Base-by-base conservation (phyloP, 2,888 invertebrate genomes). In the Drosophila mayaguana region DNA sequence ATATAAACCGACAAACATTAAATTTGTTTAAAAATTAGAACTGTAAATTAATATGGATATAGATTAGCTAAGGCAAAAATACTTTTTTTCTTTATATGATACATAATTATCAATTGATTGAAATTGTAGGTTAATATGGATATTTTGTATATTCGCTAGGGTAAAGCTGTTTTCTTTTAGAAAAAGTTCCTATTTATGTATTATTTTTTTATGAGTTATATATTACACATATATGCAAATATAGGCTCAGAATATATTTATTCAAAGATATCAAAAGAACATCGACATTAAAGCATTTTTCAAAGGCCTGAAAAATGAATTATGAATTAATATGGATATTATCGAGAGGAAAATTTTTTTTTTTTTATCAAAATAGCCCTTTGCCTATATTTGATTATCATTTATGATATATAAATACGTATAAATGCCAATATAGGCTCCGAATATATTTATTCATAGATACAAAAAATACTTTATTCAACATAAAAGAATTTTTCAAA, bases 1-100 rank as follows among this genome's bases (percentile, higher is more conserved):
- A 80, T 56, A 56, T 42, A 70, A 43, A 72, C 68, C 85, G 72
- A 61, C 62, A 48, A 54, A 16, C 18, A 34, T 6, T 50, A 14
- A 7, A 18, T 12, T 22, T 20, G 34, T 18, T 14, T 32, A 32
- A 1, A 32, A 12, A 2, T 42, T 32, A 1, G 7, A 45, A 22
- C 14, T 45, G 22, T 14, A 14, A 22, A 45, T 45, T 4, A 28
- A 28, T 40, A 20, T 12, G 12, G 43, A 20, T 42, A 11, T 20
- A 12, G 18, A 12, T 42, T 40, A 40, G n/a, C n/a, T n/a, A n/a
- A 9, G 40, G n/a, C 28, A 28, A 28, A 28, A 28, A 7, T 1
- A 8, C 8, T 28, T 28, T 6, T 28, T 28, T 28, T 28, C 1
- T 28, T 7, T 28, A 6, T 34, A 12, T 12, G 3, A 36, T 36